A percentile compares a stretch with the other conserved stretches of the same genome.
Conservation (phyloP, 1,140 invertebrate genomes). For the Acromyrmex echinatior region DNA sequence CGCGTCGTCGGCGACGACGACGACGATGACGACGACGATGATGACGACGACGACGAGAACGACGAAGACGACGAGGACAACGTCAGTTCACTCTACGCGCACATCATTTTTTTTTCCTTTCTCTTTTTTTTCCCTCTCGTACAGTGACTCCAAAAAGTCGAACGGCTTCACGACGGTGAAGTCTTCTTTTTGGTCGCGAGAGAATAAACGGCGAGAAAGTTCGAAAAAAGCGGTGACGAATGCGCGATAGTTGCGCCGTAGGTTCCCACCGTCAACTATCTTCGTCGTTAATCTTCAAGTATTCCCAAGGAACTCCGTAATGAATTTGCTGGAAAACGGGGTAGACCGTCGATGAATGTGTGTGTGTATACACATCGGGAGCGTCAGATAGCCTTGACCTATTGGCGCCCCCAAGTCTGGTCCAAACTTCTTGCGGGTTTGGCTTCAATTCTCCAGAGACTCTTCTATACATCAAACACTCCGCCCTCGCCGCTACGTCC, state of each 20-base stretch:
- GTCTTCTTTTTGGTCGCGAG: constrained; percentile 7
- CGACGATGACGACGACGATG: constrained; percentile 6
- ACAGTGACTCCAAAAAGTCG: constrained; percentile 18
- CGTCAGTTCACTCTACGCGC: constrained; percentile 22
- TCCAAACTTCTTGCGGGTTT: constrained; percentile 73
- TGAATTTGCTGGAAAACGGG: constrained; percentile 57
- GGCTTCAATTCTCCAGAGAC: constrained; percentile 60
- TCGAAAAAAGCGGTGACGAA: constrained; percentile 43
- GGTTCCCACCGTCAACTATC: constrained; percentile 28
- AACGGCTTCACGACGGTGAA: background rate
- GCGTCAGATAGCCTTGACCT: constrained; percentile 72
- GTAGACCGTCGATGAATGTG: constrained; percentile 36
- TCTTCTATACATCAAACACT: constrained; percentile 59
- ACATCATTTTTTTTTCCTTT: background rate
- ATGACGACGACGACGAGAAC: background rate
- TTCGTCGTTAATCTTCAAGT: constrained; percentile 61
- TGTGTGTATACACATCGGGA: constrained; percentile 52
- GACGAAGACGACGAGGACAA: background rate
- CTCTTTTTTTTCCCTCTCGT: background rate
- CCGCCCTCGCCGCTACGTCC: constrained; percentile 35
- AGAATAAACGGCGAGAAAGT: constrained; percentile 43
- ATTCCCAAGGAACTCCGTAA: constrained; percentile 55
- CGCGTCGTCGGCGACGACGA: constrained; percentile 30
- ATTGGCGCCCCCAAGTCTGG: constrained; percentile 69
- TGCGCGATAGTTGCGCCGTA: constrained; percentile 23